phyloP scores from a whole-genome alignment of 92 coral and sea anemone species.

The Porites lobata region DNA sequence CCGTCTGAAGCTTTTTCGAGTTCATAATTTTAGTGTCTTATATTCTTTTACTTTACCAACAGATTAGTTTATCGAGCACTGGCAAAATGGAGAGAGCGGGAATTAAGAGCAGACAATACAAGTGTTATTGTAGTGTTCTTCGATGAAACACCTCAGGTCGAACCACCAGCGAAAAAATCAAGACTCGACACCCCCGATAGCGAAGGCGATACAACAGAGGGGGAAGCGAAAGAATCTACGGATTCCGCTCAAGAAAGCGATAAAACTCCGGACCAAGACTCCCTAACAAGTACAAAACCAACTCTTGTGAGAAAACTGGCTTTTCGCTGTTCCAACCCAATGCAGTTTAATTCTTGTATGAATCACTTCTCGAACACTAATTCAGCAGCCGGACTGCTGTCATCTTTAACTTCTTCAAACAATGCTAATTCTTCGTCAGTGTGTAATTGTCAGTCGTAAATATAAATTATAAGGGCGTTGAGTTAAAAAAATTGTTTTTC shows the following conservation, averaged over 20 bases:
- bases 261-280: slow-evolving; percentile 44
- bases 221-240: slow-evolving; percentile 72
- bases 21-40: not conserved
- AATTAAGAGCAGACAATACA: slow-evolving; percentile 94
- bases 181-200: slow-evolving; percentile 72
- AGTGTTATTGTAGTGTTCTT: slow-evolving; percentile 91
- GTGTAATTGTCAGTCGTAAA: slow-evolving; percentile 2
- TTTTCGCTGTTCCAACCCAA: slow-evolving; percentile 70
- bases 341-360: slow-evolving; percentile 19
- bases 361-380: not conserved
- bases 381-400: not conserved
- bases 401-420: not conserved
- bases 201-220: slow-evolving; percentile 84
- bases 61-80: slow-evolving; percentile 87
- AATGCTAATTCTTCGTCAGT: not conserved
- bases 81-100: slow-evolving; percentile 89
- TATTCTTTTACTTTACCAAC: not conserved
- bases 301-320: slow-evolving; percentile 83
- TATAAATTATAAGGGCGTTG: not conserved
- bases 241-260: slow-evolving; percentile 75
- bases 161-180: slow-evolving; percentile 37
- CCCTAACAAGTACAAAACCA: slow-evolving; percentile 56
- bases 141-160: slow-evolving; percentile 75
- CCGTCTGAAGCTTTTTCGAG: no score
- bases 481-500: not conserved